Base-by-base conservation (phyloP, 2,113 vertebrate species). In the Gallinago undulata region DNA sequence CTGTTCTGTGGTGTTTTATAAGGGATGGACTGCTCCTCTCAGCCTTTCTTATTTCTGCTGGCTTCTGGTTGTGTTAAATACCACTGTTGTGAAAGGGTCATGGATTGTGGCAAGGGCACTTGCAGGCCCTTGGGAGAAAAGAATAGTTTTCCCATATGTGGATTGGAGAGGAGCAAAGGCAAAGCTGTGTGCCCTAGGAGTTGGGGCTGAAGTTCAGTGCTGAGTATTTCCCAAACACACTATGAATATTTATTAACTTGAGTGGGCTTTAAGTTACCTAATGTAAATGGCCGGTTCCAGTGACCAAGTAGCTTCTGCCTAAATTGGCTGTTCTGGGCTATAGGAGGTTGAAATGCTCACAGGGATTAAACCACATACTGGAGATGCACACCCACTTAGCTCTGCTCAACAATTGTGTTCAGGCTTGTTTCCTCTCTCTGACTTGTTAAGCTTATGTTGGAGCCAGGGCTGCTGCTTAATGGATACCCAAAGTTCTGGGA, bases 401-500 rank as follows among this genome's bases (percentile, higher is more conserved):
- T 90, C 31, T 93, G 75, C 90, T 59, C 69, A 45, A 0, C 62
- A 48, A n/a, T 47, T 90, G 3, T 81, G 92, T 96, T 94, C 80
- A 91, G 93, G 82, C 94, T 96, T 96, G 92, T 89, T 94, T 81
- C 80, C 62, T 82, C 48, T 90, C 69, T 47, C 89, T 90, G 64
- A 70, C 48, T 89, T 64, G 73, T 63, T 75, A 89, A 92, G 87
- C 64, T 55, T 84, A 0, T 60, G 62, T 80, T 94, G 91, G 91
- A 96, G 94, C 89, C 94, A 94, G 81, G 66, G 66, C 66, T 76
- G 53, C 93, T 87, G 37, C 84, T 96, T 95, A 96, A 93, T 96
- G 91, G 91, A 35, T 87, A 68, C 39, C 87, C 57, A 57, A 51
- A 93, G 70, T 93, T 93, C 93, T 95, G 95, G 95, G 92, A 96